phyloP scores from a whole-genome alignment of 2,888 invertebrate genomes.

The Eremobia ochroleuca region DNA sequence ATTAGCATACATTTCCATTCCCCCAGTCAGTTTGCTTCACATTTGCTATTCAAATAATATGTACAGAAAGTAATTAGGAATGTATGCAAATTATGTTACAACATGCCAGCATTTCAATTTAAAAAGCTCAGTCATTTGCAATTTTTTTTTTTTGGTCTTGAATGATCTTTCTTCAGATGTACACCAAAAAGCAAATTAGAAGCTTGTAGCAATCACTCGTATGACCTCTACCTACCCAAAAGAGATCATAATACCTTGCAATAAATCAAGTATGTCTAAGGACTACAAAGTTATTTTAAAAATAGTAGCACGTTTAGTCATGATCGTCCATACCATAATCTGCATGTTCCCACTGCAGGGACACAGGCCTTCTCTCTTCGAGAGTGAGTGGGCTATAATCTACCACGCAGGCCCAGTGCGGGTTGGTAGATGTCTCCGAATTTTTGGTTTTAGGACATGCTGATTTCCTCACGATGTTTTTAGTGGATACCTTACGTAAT shows the following conservation, averaged over 20 bases:
- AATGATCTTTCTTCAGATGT: not conserved
- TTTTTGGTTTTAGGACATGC: not conserved
- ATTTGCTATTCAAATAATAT: not conserved
- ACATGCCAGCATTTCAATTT: not conserved
- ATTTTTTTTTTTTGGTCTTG: not conserved
- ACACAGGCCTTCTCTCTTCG: not conserved
- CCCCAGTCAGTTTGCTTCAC: not conserved
- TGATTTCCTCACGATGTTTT: too few species aligned
- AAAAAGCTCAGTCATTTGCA: not conserved
- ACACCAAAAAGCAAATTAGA: not conserved
- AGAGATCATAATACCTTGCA: not conserved
- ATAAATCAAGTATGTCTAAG: not conserved
- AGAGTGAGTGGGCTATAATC: not conserved
- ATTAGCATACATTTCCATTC: conserved; percentile 33
- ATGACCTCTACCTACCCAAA: not conserved
- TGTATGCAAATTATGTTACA: conserved; percentile 22
- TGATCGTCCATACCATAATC: not conserved
- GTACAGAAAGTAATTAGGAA: conserved; percentile 7
- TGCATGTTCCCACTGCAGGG: not conserved
- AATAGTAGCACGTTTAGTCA: not conserved
- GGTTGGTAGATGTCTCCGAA: too few species aligned
- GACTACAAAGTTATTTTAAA: not conserved
- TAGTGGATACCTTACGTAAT: too few species aligned
- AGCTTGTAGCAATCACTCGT: not conserved
- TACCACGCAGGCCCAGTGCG: not conserved